These are phyloP conservation scores for Rhinoderma darwinii DNA, from an alignment of 2,113 vertebrate genomes.

Conservation along the genomic window DNA sequence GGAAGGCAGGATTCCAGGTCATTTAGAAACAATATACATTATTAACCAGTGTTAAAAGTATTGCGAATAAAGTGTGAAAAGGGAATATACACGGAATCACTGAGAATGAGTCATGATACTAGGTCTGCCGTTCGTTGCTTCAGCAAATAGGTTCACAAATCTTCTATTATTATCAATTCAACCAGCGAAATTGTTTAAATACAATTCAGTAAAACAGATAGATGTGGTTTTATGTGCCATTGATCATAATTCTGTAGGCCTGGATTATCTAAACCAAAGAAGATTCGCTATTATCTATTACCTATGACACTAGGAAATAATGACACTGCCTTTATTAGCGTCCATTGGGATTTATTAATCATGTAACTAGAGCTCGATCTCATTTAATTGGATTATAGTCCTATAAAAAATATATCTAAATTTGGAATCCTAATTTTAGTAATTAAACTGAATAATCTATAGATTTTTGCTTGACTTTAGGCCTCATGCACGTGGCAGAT, in stretches of 20 bases:
- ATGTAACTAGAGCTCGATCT: not conserved
- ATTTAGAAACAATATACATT: constrained; percentile 36
- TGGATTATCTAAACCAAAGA: not conserved
- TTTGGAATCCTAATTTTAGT: too few species aligned
- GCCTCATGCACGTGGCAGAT: too few species aligned
- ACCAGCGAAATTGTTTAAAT: not conserved
- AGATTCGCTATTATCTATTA: not conserved
- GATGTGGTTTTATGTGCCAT: not conserved
- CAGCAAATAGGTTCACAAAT: not conserved
- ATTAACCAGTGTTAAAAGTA: constrained; percentile 36
- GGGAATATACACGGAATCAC: not conserved
- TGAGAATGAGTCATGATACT: not conserved
- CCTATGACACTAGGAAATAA: not conserved
- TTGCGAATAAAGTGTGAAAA: constrained; percentile 12
- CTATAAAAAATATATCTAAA: too few species aligned
- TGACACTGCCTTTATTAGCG: not conserved
- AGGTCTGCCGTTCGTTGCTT: not conserved
- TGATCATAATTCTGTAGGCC: not conserved
- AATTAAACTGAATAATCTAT: too few species aligned
- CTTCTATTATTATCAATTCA: not conserved
- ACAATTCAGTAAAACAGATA: not conserved
- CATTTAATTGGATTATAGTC: not conserved
- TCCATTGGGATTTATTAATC: not conserved
- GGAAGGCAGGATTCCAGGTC: not conserved
- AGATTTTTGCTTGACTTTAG: too few species aligned